Evolutionary conservation across 1,140 invertebrate genomes (phyloP).

Genomic region (Mactra quadrangularis): DNA sequence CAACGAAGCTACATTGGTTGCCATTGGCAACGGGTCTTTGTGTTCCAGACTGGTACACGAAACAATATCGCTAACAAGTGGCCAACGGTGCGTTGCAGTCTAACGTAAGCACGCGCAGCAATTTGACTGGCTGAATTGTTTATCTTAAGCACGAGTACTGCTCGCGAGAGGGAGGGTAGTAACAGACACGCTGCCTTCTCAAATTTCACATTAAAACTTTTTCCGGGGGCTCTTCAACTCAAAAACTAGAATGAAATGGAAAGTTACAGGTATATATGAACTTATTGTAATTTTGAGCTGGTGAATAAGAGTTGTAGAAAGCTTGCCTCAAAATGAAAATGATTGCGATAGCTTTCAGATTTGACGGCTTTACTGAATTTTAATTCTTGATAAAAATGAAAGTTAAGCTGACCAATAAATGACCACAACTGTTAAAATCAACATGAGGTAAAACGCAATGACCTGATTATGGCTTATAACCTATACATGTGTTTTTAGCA

Average conservation of each 20-base stretch:
- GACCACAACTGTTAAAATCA: too few species aligned
- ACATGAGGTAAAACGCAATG: too few species aligned
- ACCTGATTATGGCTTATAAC: too few species aligned
- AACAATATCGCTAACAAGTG: constrained; percentile 62
- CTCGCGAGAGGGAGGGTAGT: constrained; percentile 58
- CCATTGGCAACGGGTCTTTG: constrained; percentile 56
- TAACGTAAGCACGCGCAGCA: constrained; percentile 43
- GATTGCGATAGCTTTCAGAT: too few species aligned
- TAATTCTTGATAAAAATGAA: too few species aligned
- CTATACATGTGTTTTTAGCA: too few species aligned
- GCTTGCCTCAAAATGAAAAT: too few species aligned
- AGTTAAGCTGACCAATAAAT: too few species aligned
- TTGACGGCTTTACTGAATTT: too few species aligned
- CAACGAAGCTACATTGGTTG: constrained; percentile 45
- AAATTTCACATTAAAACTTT: constrained; percentile 51
- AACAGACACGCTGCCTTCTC: constrained; percentile 41
- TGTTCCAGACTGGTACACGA: constrained; percentile 57
- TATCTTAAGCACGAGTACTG: constrained; percentile 50
- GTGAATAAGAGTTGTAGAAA: constrained; percentile 16
- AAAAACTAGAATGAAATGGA: too few species aligned
- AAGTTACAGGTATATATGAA: not conserved
- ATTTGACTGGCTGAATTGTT: constrained; percentile 60
- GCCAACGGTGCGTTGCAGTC: constrained; percentile 34
- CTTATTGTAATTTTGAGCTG: not conserved
- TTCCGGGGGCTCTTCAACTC: constrained; percentile 2